These are phyloP conservation scores for Drosophila ercepeae DNA, from an alignment of 1,140 invertebrate species.

Conservation along the genomic window DNA sequence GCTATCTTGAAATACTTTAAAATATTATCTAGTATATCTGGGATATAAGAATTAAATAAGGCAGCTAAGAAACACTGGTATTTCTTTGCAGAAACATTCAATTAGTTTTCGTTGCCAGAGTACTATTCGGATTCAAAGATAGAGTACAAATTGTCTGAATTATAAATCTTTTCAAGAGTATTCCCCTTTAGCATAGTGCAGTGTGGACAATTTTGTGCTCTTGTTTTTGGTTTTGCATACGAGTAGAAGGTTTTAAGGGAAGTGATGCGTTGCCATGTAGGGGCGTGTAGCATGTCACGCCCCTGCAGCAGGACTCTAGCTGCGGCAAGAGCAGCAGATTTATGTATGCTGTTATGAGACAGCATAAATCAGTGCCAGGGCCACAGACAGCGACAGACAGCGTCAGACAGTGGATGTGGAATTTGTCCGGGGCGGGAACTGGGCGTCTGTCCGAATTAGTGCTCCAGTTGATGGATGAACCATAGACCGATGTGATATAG, in stretches of 20 bases:
- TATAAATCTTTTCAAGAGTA: constrained; percentile 32
- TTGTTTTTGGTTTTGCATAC: constrained; percentile 31
- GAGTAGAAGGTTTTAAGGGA: constrained; percentile 7
- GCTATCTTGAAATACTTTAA: not conserved
- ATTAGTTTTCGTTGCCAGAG: too few species aligned
- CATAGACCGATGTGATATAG: constrained; percentile 16
- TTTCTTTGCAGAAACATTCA: too few species aligned
- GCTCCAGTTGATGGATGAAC: constrained; percentile 56
- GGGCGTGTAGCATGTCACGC: constrained; percentile 58
- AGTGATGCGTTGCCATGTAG: constrained; percentile 27
- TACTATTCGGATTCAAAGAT: too few species aligned
- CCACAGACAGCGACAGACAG: constrained; percentile 39
- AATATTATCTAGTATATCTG: not conserved
- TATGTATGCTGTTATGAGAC: constrained; percentile 77
- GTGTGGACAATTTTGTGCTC: constrained; percentile 13
- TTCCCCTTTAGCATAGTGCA: not conserved
- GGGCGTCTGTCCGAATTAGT: constrained; percentile 37
- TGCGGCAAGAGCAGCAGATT: constrained; percentile 57
- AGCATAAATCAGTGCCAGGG: constrained; percentile 73
- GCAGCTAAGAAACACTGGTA: too few species aligned
- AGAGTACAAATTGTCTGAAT: too few species aligned
- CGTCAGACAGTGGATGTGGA: constrained; percentile 9
- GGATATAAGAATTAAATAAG: too few species aligned
- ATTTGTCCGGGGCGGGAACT: constrained; percentile 15
- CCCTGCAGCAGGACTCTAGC: constrained; percentile 21